Evolutionary conservation across 1,140 invertebrate species (phyloP), one percentile per base, ranked within the genome.

Genomic region (Tyrophagus putrescentiae): DNA sequence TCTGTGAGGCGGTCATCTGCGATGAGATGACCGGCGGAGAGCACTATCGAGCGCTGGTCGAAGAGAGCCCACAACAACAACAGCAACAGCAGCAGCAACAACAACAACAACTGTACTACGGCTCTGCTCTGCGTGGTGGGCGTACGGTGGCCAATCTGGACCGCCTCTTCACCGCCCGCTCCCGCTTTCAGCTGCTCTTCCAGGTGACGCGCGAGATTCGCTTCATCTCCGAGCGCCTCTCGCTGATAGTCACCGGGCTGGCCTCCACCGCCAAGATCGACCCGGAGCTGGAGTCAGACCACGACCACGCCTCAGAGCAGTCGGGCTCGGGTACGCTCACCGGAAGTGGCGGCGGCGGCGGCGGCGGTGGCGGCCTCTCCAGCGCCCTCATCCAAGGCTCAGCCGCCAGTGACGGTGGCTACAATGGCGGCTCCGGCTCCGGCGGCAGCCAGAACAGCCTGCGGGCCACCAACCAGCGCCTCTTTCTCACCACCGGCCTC

Each of bases 1-100:
- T 79, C 16, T 83, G 83, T 61, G 83, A 85, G 70, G 76, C 81
- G 67, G 77, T 84, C 7, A 82, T 86, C 44, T 80, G 80, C 27
- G 68, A 68, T 76, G 54, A 76, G 72, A 48, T 76, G 53, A n/a
- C 67, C 68, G 29, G 71, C 72, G 61, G 66, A 73, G 60, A 52
- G 18, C 6, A 53, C 27, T 3, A 32, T 54, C 3, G 52, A 34
- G 3, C 3, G n/a, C 7, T 54, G 13, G 25, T 13, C 27, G 52
- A 6, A 6, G 5, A 48, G 21, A 48, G 28, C 28, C 44, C 5
- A 48, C n/a, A 48, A 6, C 44, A 48, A 48, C 44, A 48, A 48
- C 44, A 48, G 28, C 5, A 48, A 5, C 45, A 50, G 13, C 45
- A 50, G 27, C 45, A 50, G 3, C 2, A 50, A 23, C 21, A 9